Evolutionary conservation across 2,113 vertebrate genomes (phyloP).

Genomic region (Camelus dromedarius): DNA sequence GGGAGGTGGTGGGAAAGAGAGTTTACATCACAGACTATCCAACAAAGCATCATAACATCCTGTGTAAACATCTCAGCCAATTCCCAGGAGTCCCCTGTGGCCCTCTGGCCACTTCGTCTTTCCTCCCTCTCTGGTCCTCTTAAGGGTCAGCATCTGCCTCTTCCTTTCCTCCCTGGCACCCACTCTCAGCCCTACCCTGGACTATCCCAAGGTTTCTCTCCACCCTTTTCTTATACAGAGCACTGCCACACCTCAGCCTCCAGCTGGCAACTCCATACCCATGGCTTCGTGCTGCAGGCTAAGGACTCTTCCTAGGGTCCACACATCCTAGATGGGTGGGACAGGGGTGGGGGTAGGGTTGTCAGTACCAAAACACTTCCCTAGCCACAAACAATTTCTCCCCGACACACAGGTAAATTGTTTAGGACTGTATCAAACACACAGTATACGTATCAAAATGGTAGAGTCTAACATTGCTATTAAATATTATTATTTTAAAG

Average conservation of each 20-base stretch:
- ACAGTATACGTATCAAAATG: not conserved
- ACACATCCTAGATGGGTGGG: not conserved
- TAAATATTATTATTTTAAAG: conserved; percentile 11
- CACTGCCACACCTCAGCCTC: not conserved
- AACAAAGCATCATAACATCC: not conserved
- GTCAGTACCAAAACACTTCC: not conserved
- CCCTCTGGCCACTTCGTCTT: not conserved
- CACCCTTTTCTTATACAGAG: not conserved
- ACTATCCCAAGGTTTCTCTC: not conserved
- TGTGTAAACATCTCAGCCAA: not conserved
- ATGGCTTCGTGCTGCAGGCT: not conserved
- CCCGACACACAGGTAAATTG: not conserved
- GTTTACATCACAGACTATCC: not conserved
- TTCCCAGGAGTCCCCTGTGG: not conserved
- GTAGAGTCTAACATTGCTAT: not conserved
- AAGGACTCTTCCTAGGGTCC: not conserved
- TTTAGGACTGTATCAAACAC: not conserved
- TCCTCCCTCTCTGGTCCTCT: not conserved
- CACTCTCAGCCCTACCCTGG: not conserved
- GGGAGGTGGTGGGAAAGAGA: not conserved
- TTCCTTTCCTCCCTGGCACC: not conserved
- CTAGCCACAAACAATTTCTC: not conserved
- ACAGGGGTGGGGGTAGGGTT: accelerated
- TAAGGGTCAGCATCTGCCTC: not conserved
- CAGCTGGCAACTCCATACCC: not conserved